Base-by-base conservation (phyloP, 1,140 invertebrate genomes). In the Acromyrmex heyeri region DNA sequence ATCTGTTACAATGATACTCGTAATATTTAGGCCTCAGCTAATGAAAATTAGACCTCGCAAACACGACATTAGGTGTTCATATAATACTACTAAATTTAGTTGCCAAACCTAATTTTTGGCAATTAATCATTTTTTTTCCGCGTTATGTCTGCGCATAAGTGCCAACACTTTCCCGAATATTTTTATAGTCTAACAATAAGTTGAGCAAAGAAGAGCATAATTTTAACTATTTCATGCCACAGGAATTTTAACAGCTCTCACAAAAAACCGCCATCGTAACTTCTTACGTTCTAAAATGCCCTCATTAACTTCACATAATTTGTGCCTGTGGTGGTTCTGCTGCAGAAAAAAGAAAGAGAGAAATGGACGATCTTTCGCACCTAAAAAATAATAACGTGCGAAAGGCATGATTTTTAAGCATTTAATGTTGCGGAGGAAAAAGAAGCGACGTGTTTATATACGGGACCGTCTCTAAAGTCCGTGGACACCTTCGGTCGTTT, bases 361-460 rank as follows among this genome's bases (percentile, higher is more conserved):
- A 30, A 72, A n/a, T 18, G 10, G n/a, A 44, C 24, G 24, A 83
- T 61, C 55, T 24, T 73, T 75, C 24, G 57, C 67, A 57, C 44
- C 27, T 38, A 83, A 72, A 90, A 85, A 89, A 89, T 90, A 89
- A 89, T 78, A 89, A 89, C 65, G 88, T 89, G 88, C 78, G 57
- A 90, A 90, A 73, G 55, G 69, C 65, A 83, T 83, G 21, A 24
- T 87, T 77, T 88, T 89, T 75, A 34, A 70, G 24, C 50, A 48
- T 86, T 89, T 87, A 87, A 55, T 57, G 86, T 72, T 62, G 55
- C 53, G 55, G 48, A 10, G 14, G 7, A 44, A 53, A 59, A 61
- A 69, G 53, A 55, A 44, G 61, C 18, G 12, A 64, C 6, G 61
- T 44, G 34, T 83, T 90, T 89, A 86, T 64, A 44, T 64, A 44